Evolutionary conservation across 2,113 vertebrate species (phyloP), one percentile per base, ranked within the genome.

Genomic region (Apistogramma diplotaenia): DNA sequence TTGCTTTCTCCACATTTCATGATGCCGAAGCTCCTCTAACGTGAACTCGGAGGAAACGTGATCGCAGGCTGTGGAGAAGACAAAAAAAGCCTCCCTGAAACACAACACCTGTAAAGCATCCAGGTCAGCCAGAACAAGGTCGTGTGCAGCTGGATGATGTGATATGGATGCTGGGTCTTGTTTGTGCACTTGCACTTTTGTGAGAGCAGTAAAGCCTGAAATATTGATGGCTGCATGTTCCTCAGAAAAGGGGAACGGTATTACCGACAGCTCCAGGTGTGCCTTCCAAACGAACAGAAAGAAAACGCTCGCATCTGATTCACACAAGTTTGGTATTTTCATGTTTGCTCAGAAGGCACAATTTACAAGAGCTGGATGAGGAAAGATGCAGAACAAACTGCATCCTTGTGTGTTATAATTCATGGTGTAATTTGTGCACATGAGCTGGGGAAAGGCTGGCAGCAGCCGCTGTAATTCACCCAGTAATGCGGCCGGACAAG

Each of bases 301-400:
- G 65, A 62, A 8, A 23, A 5, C 19, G 29, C n/a, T 74, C 65
- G 58, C 2, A 62, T 78, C 76, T 2, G 18, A 73, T 61, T 73
- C 37, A 77, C 58, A 40, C 56, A 74, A 65, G 74, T 76, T 76
- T 8, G 35, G 49, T 29, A 35, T 77, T 76, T 77, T 80, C 37
- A 86, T 79, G 18, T 40, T 80, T 80, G 21, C 80, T 79, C 85
- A 25, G 11, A 84, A 58, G 88, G 27, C 61, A 55, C 72, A 12
- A 86, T 81, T 85, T 62, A 75, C 74, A 81, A 79, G 76, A 76
- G 29, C 70, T 80, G 87, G 75, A 82, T 5, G 79, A 74, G 19
- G 76, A 81, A 54, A 2, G 76, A 77, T 67, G 89, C 85, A 85
- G 88, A 91, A 88, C 90, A 79, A 92, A 88, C 78, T 27, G 55